A percentile compares a stretch with the other conserved stretches of the same genome.
phyloP scores from a whole-genome alignment of 2,113 vertebrate species.

The Leucopsar rothschildi region DNA sequence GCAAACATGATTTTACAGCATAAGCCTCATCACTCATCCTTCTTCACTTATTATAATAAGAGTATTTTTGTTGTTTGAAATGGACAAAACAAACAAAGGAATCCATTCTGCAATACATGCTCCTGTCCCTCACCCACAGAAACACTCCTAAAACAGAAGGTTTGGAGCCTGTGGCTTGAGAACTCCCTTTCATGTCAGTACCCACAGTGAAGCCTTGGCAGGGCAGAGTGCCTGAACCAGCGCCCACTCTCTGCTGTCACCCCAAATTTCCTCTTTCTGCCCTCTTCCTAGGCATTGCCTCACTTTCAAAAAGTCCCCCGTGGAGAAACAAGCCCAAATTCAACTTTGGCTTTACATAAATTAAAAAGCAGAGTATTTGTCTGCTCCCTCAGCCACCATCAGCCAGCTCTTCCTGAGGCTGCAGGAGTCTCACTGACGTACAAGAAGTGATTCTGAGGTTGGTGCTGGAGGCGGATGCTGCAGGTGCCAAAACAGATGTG shows the following conservation, averaged over 20 bases:
- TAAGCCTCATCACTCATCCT: background rate
- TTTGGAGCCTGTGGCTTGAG: background rate
- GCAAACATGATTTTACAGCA: background rate
- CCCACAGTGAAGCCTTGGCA: background rate
- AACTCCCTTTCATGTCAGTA: background rate
- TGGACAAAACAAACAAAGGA: background rate
- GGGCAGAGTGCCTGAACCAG: background rate
- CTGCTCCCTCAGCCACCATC: background rate
- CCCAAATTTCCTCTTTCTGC: background rate
- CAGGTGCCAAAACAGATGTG: background rate
- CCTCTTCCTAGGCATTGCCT: background rate
- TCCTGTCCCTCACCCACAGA: background rate
- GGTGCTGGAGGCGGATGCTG: background rate
- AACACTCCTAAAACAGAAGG: background rate
- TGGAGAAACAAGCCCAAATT: background rate
- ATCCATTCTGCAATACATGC: background rate
- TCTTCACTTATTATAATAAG: background rate
- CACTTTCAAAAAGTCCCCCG: background rate
- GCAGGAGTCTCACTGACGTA: rapidly evolving
- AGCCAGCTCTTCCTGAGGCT: background rate
- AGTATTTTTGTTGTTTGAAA: background rate
- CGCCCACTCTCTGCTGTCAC: background rate
- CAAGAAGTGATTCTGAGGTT: rapidly evolving
- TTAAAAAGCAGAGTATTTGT: background rate
- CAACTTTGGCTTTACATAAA: background rate